A percentile compares a stretch with the other conserved stretches of the same genome.
Conservation (phyloP, 1,140 invertebrate species). For the Proctacanthus coquilletti region DNA sequence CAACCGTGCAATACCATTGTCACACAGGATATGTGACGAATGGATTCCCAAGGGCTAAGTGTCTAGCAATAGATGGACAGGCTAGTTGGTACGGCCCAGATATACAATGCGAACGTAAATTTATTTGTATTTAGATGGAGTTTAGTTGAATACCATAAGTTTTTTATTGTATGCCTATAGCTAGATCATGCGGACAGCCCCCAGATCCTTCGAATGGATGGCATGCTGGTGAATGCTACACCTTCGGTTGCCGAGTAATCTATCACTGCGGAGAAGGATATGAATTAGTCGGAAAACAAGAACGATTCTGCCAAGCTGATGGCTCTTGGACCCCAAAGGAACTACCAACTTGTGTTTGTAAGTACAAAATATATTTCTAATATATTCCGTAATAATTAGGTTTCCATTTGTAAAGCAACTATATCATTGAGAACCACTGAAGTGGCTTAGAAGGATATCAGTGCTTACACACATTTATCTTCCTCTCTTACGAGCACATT, state of each 20-base stretch:
- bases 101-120: constrained; percentile 83
- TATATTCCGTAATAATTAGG: too few species aligned
- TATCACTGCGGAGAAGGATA: constrained; percentile 89
- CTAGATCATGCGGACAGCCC: constrained; percentile 71
- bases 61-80: constrained; percentile 70
- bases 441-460: too few species aligned
- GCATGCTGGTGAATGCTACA: constrained; percentile 82
- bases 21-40: constrained; percentile 73
- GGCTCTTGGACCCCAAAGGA: constrained; percentile 81
- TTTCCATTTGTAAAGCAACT: too few species aligned
- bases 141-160: not conserved
- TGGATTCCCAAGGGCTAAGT: constrained; percentile 76
- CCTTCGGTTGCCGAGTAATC: constrained; percentile 76
- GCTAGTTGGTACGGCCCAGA: constrained; percentile 89
- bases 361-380: constrained; percentile 34
- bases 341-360: constrained; percentile 74
- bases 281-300: constrained; percentile 70
- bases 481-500: too few species aligned
- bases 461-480: too few species aligned
- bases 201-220: constrained; percentile 78
- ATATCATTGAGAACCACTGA: too few species aligned
- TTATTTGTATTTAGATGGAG: not conserved
- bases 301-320: constrained; percentile 72
- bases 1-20: constrained; percentile 80
- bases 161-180: constrained; percentile 32